Base-by-base conservation (phyloP, 2,888 invertebrate species). In the Cinara cedri region DNA sequence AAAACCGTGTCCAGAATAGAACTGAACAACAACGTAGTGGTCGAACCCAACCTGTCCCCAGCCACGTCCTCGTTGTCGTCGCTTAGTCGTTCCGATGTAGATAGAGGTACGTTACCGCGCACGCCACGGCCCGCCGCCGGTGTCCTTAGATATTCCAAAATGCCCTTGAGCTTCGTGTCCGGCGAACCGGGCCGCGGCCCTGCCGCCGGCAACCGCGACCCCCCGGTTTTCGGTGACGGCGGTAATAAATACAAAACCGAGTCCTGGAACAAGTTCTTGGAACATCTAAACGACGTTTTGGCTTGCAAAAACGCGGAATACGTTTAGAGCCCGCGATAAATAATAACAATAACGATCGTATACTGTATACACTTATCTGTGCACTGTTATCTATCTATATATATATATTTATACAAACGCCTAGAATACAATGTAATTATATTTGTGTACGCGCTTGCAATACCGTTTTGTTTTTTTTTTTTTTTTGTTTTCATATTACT, bases 221-320 rank as follows among this genome's bases (percentile, higher is more conserved):
- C n/a, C n/a, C n/a, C n/a, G n/a, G n/a, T n/a, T n/a, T n/a, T n/a
- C n/a, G n/a, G n/a, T n/a, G n/a, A n/a, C n/a, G n/a, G n/a, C n/a
- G n/a, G n/a, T n/a, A n/a, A n/a, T n/a, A 66, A 49, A 19, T 21
- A 68, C 55, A 76, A 62, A 42, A 63, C 76, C 6, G 78, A 78
- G 71, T 88, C 86, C 82, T 88, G 88, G 88, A 87, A 87, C 82
- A 84, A 85, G 63, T 89, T 89, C 83, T 83, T 89, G 51, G 82
- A 85, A 1, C 87, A 87, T 82, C 84, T 89, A 49, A 88, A 88
- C 82, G 86, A 86, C 26, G 88, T 89, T 81, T 85, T 88, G 72
- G 87, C 87, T 82, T 87, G 84, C 81, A 86, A 87, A 84, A 85
- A 84, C 68, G 87, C 85, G 21, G 87, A 87, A 83, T 87, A 88